Conservation (phyloP, 2,888 invertebrate genomes). For the Argynnis bischoffii region DNA sequence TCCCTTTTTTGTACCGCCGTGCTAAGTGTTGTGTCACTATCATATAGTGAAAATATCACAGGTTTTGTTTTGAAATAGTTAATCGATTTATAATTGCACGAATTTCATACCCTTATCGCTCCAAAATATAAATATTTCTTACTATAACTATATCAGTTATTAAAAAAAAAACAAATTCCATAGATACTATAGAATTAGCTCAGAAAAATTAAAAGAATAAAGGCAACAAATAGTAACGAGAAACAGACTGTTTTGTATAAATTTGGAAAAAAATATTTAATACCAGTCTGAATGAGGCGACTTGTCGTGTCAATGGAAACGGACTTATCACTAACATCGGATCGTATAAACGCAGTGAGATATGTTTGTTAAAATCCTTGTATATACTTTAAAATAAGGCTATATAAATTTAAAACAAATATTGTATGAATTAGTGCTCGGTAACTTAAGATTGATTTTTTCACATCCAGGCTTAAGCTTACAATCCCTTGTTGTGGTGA, state of each 20-base stretch:
- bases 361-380: too few relatives aligned
- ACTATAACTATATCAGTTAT: conserved; percentile 3
- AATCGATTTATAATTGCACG: conserved; percentile 24
- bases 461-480: too few relatives aligned
- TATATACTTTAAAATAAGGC: too few relatives aligned
- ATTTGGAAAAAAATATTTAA: conserved; percentile 16
- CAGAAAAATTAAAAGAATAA: neutral
- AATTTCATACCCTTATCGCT: conserved; percentile 39
- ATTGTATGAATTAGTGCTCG: too few relatives aligned
- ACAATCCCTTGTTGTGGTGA: too few relatives aligned
- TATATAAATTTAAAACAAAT: too few relatives aligned
- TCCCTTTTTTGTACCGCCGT: conserved; percentile 29
- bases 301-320: too few relatives aligned
- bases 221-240: neutral
- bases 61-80: conserved; percentile 23
- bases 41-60: conserved; percentile 36
- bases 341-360: too few relatives aligned
- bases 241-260: conserved; percentile 8
- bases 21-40: conserved; percentile 26
- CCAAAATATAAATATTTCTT: conserved; percentile 31
- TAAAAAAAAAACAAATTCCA: conserved; percentile 20
- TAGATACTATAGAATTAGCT: conserved; percentile 15
- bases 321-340: too few relatives aligned
- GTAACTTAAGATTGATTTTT: too few relatives aligned
- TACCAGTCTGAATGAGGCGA: neutral